These are phyloP conservation scores for Onychomys leucogaster DNA, from an alignment of 2,797 vertebrate species.

Conservation along the genomic window DNA sequence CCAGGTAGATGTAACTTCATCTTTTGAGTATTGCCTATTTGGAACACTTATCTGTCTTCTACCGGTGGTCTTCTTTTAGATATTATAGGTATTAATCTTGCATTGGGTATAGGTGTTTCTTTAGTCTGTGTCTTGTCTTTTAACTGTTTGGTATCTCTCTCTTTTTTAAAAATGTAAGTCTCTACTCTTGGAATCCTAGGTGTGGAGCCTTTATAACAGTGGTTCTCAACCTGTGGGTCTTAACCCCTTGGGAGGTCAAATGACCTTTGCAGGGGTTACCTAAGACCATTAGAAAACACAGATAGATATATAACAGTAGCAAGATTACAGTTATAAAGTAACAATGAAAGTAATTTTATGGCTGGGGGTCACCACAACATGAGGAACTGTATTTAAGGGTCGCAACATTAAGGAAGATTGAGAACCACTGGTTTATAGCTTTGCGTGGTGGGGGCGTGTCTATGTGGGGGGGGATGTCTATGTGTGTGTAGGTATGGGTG, in stretches of 20 bases:
- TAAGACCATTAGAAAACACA: background rate
- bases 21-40: background rate
- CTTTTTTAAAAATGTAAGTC: background rate
- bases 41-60: background rate
- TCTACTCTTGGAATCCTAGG: background rate
- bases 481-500: background rate
- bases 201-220: background rate
- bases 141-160: background rate
- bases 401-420: background rate
- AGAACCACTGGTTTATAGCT: background rate
- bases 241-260: background rate
- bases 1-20: background rate
- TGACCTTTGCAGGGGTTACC: too few relatives aligned
- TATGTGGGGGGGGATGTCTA: background rate
- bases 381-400: background rate
- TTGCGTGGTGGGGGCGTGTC: background rate
- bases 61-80: background rate
- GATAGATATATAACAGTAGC: background rate
- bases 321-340: background rate
- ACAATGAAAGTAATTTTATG: background rate
- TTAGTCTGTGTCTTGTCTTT: background rate
- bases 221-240: background rate
- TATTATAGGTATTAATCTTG: background rate
- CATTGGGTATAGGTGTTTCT: background rate
- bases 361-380: background rate